These are phyloP conservation scores for Ornithoptera priamus DNA, from an alignment of 2,888 invertebrate genomes.

Conservation along the genomic window DNA sequence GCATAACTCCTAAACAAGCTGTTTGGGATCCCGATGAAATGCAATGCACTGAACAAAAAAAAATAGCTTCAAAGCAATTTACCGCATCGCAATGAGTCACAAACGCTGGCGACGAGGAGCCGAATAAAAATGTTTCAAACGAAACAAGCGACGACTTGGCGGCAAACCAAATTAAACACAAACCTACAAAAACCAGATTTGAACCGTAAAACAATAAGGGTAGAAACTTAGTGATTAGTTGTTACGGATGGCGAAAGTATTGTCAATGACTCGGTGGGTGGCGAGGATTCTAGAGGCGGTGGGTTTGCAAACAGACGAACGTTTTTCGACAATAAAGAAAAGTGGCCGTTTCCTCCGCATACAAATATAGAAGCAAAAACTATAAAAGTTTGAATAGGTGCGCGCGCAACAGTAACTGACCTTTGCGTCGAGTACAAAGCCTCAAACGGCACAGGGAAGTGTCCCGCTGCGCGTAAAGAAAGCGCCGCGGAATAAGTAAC, in stretches of 20 bases:
- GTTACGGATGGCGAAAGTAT: constrained; percentile 32
- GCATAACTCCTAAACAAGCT: constrained; percentile 12
- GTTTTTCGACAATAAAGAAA: constrained; percentile 54
- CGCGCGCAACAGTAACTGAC: constrained; percentile 60
- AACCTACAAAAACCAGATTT: constrained; percentile 32
- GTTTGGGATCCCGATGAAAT: constrained; percentile 2
- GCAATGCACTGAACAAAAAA: constrained; percentile 13
- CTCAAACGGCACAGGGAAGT: constrained; percentile 56
- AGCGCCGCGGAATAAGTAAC: constrained; percentile 42
- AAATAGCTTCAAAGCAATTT: constrained; percentile 39
- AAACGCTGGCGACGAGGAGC: constrained; percentile 43
- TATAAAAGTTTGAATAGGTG: constrained; percentile 51
- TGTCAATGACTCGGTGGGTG: constrained; percentile 61
- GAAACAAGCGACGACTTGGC: constrained; percentile 57
- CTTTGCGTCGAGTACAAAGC: constrained; percentile 60
- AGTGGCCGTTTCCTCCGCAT: constrained; percentile 52
- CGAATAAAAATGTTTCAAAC: constrained; percentile 57
- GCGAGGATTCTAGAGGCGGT: constrained; percentile 60
- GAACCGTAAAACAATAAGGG: constrained; percentile 33
- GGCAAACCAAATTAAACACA: constrained; percentile 36
- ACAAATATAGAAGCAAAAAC: constrained; percentile 57
- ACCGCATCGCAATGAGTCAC: constrained; percentile 37
- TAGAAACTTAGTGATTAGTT: constrained; percentile 27
- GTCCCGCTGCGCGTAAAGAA: constrained; percentile 61
- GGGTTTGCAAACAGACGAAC: constrained; percentile 67